These are phyloP conservation scores for Sialis lutaria DNA, from an alignment of 2,888 invertebrate genomes.

Conservation along the genomic window DNA sequence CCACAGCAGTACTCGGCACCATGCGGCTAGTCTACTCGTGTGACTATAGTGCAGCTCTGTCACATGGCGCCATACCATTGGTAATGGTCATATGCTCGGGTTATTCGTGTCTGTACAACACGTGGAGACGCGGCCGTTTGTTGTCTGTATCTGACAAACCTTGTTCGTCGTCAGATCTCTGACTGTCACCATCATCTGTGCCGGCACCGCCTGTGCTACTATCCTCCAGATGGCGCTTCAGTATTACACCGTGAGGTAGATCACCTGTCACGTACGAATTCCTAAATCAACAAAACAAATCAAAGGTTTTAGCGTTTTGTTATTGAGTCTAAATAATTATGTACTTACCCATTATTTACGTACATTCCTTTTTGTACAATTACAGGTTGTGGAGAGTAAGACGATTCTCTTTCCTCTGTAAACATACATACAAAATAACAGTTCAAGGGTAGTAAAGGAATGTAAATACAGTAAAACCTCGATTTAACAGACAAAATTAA, in stretches of 20 bases:
- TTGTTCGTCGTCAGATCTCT: too few species aligned
- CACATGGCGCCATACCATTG: too few species aligned
- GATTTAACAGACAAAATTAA: constrained; percentile 23
- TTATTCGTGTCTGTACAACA: too few species aligned
- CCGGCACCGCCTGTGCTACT: constrained; percentile 13
- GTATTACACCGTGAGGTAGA: constrained; percentile 3
- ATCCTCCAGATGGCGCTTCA: constrained; percentile 6
- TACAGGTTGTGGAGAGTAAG: constrained; percentile 40
- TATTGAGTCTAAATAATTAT: neutral
- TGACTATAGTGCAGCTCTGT: too few species aligned
- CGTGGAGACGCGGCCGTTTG: too few species aligned
- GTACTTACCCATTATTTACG: constrained; percentile 32
- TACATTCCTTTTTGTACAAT: constrained; percentile 38
- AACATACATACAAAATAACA: constrained; percentile 16
- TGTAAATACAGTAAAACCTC: constrained; percentile 23
- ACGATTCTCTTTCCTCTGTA: constrained; percentile 33
- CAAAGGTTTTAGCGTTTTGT: neutral
- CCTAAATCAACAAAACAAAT: neutral
- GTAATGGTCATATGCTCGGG: too few species aligned
- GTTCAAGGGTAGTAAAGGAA: too few species aligned
- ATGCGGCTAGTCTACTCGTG: too few species aligned
- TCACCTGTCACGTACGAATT: neutral
- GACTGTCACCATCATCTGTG: neutral
- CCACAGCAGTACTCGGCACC: too few species aligned
- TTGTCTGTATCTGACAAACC: too few species aligned